Evolutionary conservation across 64 coral and sea anemone genomes (phyloP).

Genomic region (Actinia equina): DNA sequence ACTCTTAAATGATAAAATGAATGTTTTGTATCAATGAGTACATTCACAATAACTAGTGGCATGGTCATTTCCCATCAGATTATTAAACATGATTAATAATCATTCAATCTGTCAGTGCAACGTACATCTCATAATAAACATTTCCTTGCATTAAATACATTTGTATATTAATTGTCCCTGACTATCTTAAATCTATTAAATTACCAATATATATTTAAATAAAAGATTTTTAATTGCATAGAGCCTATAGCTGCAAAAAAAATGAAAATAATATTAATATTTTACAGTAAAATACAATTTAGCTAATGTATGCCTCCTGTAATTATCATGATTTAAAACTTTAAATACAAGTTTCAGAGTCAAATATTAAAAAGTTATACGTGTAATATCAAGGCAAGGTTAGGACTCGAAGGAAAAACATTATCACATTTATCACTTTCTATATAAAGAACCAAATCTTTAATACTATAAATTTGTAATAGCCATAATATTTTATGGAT

Average conservation of each 20-base stretch:
- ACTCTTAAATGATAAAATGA: too few relatives aligned
- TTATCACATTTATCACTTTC: too few relatives aligned
- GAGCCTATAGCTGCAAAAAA: not conserved
- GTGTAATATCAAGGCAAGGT: too few relatives aligned
- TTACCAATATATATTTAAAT: constrained; percentile 11
- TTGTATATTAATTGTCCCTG: not conserved
- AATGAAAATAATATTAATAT: not conserved
- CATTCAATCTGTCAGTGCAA: not conserved
- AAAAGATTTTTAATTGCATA: not conserved
- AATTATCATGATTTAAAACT: too few relatives aligned
- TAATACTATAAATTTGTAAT: too few relatives aligned
- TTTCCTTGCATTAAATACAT: not conserved
- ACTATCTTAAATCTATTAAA: not conserved
- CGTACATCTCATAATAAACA: not conserved
- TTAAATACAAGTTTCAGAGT: too few relatives aligned
- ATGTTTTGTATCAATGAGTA: not conserved
- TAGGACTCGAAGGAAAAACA: too few relatives aligned
- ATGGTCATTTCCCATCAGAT: not conserved
- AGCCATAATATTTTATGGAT: too few relatives aligned
- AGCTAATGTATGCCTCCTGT: too few relatives aligned
- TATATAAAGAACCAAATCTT: too few relatives aligned
- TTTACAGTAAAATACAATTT: too few relatives aligned
- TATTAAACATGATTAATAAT: not conserved
- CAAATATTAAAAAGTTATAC: too few relatives aligned
- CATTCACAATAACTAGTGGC: not conserved